Evolutionary conservation across 1,140 invertebrate genomes (phyloP), one percentile per base, ranked within the genome.

Genomic region (Micrasema minimum): DNA sequence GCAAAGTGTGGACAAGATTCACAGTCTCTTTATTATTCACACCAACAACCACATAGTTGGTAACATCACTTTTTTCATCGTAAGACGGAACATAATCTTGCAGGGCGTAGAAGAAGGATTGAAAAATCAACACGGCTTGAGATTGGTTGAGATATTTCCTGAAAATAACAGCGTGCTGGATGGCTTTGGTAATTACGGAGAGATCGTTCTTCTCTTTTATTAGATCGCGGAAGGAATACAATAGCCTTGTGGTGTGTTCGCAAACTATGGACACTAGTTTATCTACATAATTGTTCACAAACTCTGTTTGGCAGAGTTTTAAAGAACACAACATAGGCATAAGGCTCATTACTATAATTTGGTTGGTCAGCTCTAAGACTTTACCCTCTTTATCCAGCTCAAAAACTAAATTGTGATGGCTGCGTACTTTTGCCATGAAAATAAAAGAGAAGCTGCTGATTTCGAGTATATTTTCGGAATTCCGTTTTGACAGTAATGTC

Each of bases 91-190:
- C 80, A 61, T 86, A 89, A 75, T 90, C 88, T 68, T 90, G 88
- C 0, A 92, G 77, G 0, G 87, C 83, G 77, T 92, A 89, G 43
- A 89, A 88, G 53, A 92, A 78, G 0, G 86, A 85, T 82, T 92
- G 91, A 72, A 92, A 92, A 18, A 89, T 82, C n/a, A 90, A 85
- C 10, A 91, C 88, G 0, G 90, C 91, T 73, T 88, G 84, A 50
- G 89, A 88, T 77, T 90, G 82, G 53, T 85, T 82, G 26, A 88
- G 78, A 65, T 86, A 81, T 67, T 85, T 83, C 66, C 86, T 85
- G 53, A 88, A 71, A 50, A 83, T 82, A 12, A 86, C 80, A 16
- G 88, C 76, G 59, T 86, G 83, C 77, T 91, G 88, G 7, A 89
- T 87, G 67, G 88, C 87, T 76, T 91, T 88, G 11, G 90, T 80